Conservation (phyloP, 2,797 vertebrate species). For the Tenualosa thibaudeaui region DNA sequence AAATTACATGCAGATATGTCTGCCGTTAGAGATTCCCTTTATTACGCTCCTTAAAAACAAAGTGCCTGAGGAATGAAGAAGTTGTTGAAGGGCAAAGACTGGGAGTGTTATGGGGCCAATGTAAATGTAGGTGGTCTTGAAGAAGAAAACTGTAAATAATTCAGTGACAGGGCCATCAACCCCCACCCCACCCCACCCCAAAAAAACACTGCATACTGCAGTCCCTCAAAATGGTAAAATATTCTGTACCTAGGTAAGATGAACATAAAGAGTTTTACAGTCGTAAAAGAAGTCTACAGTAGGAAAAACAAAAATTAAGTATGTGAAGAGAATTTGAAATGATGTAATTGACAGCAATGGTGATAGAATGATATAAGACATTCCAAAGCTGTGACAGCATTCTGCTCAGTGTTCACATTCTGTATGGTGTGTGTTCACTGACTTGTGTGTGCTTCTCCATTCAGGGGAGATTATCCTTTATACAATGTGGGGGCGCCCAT, state of each 20-base stretch:
- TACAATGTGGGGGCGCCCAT: not conserved
- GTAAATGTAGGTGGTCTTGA: not conserved
- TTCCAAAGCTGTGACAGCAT: not conserved
- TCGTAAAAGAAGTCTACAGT: too few species aligned
- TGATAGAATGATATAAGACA: not conserved
- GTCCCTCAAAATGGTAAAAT: too few species aligned
- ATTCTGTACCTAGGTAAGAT: too few species aligned
- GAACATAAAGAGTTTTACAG: too few species aligned
- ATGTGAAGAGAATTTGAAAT: not conserved
- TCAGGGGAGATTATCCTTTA: not conserved
- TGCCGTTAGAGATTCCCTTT: conserved; percentile 24
- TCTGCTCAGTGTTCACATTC: not conserved
- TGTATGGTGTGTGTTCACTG: not conserved
- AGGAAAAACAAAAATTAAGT: not conserved
- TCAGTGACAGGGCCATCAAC: not conserved
- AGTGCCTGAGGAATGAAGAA: not conserved
- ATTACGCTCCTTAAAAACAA: not conserved
- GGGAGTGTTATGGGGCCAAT: not conserved
- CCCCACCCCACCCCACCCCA: too few species aligned
- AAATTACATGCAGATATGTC: conserved; percentile 38
- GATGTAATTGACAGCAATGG: not conserved
- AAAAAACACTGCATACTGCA: too few species aligned
- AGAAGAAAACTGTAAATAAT: not conserved
- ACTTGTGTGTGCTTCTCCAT: not conserved
- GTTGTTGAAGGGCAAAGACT: not conserved